phyloP scores from a whole-genome alignment of 2,888 invertebrate genomes.

The Cybosia mesomella region DNA sequence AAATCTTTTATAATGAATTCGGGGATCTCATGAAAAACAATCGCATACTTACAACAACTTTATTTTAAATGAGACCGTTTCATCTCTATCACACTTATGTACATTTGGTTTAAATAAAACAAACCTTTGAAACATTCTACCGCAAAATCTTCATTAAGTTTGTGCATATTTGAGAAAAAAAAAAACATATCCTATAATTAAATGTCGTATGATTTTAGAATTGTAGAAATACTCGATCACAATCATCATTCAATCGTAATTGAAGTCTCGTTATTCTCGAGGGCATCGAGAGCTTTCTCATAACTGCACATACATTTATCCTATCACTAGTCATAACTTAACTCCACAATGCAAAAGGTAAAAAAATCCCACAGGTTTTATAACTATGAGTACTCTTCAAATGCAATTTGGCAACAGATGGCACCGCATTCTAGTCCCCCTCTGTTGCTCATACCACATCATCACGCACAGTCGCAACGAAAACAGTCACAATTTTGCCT shows the following conservation, averaged over 20 bases:
- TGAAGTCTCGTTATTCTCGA: constrained; percentile 73
- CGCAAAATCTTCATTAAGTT: constrained; percentile 82
- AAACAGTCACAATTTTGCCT: constrained; percentile 58
- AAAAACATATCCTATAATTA: constrained; percentile 66
- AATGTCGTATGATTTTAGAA: constrained; percentile 77
- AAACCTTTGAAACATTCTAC: constrained; percentile 82
- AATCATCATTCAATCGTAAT: constrained; percentile 53
- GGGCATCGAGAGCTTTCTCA: constrained; percentile 55
- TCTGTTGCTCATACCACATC: constrained; percentile 31
- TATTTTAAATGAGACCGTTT: constrained; percentile 86
- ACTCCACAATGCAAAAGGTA: constrained; percentile 76
- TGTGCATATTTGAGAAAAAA: constrained; percentile 84
- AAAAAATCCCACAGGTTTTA: constrained; percentile 65
- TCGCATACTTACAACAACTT: constrained; percentile 82
- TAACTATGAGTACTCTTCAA: constrained; percentile 62
- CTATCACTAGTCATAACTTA: constrained; percentile 66
- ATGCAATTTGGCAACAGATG: constrained; percentile 50
- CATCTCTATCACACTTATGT: constrained; percentile 87
- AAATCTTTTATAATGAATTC: neutral
- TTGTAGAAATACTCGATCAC: constrained; percentile 73
- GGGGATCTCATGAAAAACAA: constrained; percentile 49
- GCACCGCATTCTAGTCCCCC: neutral
- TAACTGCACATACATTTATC: constrained; percentile 64
- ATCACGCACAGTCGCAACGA: constrained; percentile 46
- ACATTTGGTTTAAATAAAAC: constrained; percentile 87